phyloP scores from a whole-genome alignment of 2,113 vertebrate species.

The Dipodomys ordii region DNA sequence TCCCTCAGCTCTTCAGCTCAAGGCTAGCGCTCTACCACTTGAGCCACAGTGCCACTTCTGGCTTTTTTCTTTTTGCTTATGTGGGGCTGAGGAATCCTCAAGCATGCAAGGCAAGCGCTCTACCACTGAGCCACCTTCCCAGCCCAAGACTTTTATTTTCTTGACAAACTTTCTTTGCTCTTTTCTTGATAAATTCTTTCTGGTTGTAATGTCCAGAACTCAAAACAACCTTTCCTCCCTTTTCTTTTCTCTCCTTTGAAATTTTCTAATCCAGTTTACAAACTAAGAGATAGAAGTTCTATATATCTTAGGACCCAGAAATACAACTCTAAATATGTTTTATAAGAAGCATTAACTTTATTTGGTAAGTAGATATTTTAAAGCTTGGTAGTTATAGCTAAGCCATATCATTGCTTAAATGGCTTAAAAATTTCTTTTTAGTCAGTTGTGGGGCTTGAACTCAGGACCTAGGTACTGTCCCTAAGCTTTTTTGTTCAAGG shows the following conservation, averaged over 20 bases:
- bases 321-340: neutral
- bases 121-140: too few relatives aligned
- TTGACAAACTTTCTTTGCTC: neutral
- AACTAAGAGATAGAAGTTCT: neutral
- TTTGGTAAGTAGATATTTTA: conserved; percentile 5
- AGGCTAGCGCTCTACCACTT: too few relatives aligned
- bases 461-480: too few relatives aligned
- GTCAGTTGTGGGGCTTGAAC: too few relatives aligned
- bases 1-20: too few relatives aligned
- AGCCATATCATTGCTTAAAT: neutral
- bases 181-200: neutral
- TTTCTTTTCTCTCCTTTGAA: neutral
- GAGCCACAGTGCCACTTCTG: too few relatives aligned
- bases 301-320: neutral
- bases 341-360: neutral
- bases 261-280: neutral
- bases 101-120: too few relatives aligned
- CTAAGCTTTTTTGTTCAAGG: too few relatives aligned
- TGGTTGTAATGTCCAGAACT: neutral
- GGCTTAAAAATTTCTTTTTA: too few relatives aligned
- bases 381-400: neutral
- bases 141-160: neutral
- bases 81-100: too few relatives aligned
- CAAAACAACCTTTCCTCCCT: neutral
- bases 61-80: too few relatives aligned